Conservation (phyloP, 1,140 invertebrate genomes). For the Phymastichus coffea region DNA sequence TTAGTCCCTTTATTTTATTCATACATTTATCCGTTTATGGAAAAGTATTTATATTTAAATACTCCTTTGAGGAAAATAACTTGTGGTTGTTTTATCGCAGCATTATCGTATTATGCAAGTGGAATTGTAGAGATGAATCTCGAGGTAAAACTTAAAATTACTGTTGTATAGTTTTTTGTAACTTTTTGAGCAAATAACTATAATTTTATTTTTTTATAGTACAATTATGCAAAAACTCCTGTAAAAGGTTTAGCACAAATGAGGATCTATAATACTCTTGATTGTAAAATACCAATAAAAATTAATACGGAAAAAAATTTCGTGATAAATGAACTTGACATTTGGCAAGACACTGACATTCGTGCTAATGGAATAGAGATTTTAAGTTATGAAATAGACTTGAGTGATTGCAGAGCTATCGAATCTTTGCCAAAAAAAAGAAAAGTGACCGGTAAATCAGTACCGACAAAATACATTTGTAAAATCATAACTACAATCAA, state of each 20-base stretch:
- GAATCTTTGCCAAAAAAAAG: too few relatives aligned
- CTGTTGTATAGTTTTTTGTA: too few relatives aligned
- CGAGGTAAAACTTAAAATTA: too few relatives aligned
- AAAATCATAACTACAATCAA: too few relatives aligned
- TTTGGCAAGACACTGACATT: conserved; percentile 45
- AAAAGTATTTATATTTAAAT: conserved; percentile 55
- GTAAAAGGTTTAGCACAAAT: conserved; percentile 63
- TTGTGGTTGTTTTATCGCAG: conserved; percentile 80
- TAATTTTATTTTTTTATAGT: conserved; percentile 54
- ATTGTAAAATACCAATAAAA: conserved; percentile 46
- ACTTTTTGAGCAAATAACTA: too few relatives aligned
- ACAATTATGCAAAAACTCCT: conserved; percentile 68
- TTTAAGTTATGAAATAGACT: conserved; percentile 6
- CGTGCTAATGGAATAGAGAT: not conserved
- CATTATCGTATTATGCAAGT: conserved; percentile 82
- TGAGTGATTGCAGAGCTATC: not conserved
- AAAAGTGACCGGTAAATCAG: too few relatives aligned
- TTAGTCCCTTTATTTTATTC: conserved; percentile 87
- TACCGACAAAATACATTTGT: too few relatives aligned
- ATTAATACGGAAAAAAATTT: conserved; percentile 20
- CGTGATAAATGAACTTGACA: conserved; percentile 34
- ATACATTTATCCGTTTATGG: conserved; percentile 63
- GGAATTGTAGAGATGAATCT: conserved; percentile 79
- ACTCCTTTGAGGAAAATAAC: conserved; percentile 75
- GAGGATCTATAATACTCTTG: conserved; percentile 68